phyloP scores from a whole-genome alignment of 2,797 vertebrate species.

The Cynopterus sphinx region DNA sequence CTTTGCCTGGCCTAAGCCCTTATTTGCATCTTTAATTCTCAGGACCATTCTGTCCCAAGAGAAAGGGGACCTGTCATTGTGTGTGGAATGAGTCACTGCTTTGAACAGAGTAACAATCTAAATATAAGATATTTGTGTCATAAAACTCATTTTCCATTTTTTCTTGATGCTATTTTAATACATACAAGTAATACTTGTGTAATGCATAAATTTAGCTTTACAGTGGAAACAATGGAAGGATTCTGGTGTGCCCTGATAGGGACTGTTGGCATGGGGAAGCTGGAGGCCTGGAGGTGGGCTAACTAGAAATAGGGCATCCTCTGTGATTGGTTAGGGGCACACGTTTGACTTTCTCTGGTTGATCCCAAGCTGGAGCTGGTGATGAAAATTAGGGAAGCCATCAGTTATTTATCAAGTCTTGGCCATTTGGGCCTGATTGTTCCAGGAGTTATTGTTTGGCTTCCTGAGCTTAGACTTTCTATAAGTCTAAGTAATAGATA shows the following conservation, averaged over 20 bases:
- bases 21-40: background rate
- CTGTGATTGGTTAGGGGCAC: too few relatives aligned
- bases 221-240: background rate
- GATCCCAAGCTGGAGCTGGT: background rate
- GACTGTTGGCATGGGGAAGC: background rate
- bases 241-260: background rate
- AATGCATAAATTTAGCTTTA: background rate
- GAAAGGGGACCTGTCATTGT: background rate
- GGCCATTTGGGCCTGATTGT: background rate
- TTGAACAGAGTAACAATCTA: background rate
- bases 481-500: background rate
- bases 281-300: background rate
- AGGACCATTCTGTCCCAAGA: background rate
- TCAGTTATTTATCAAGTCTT: background rate
- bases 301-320: background rate
- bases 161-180: slow-evolving; percentile 22
- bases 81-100: background rate
- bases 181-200: background rate
- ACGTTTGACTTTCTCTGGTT: background rate
- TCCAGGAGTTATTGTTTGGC: background rate
- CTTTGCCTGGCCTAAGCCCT: background rate
- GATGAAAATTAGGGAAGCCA: background rate
- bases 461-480: background rate
- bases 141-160: background rate
- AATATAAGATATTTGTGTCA: background rate